Percentiles rank a stretch among this genome's conserved stretches.
Conservation (phyloP, 2,888 invertebrate genomes). For the Eristalinus sepulchralis region DNA sequence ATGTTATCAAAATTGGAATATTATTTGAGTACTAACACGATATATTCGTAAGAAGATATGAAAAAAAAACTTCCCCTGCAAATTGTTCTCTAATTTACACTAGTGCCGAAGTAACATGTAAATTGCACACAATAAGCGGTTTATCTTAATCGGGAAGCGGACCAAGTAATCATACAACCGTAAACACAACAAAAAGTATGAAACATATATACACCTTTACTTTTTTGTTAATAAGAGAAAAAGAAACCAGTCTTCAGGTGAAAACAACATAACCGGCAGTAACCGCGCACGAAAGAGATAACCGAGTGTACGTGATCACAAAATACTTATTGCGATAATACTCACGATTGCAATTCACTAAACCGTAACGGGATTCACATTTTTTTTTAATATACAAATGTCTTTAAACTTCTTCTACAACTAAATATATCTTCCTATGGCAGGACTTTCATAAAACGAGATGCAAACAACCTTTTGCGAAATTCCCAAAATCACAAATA, state of each 20-base stretch:
- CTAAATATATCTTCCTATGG: background rate
- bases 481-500: conserved; percentile 17
- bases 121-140: conserved; percentile 59
- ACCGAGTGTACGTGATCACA: conserved; percentile 13
- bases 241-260: conserved; percentile 48
- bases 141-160: conserved; percentile 43
- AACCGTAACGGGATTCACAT: conserved; percentile 37
- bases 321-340: conserved; percentile 31
- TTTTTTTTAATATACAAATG: conserved; percentile 11
- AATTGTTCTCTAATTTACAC: background rate
- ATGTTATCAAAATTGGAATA: background rate
- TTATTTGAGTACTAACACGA: background rate
- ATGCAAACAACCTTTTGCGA: conserved; percentile 9
- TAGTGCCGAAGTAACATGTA: conserved; percentile 2
- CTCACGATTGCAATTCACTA: conserved; percentile 33
- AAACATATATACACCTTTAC: conserved; percentile 48
- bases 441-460: background rate
- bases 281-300: conserved; percentile 51
- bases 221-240: conserved; percentile 20
- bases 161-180: conserved; percentile 59
- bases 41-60: background rate
- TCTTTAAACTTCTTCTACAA: background rate
- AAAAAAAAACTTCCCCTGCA: background rate
- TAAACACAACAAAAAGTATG: conserved; percentile 67
- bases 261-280: conserved; percentile 62